Percentiles rank a stretch among this genome's conserved stretches.
Conservation (phyloP, 2,888 invertebrate genomes). For the Diplolepis rosae region DNA sequence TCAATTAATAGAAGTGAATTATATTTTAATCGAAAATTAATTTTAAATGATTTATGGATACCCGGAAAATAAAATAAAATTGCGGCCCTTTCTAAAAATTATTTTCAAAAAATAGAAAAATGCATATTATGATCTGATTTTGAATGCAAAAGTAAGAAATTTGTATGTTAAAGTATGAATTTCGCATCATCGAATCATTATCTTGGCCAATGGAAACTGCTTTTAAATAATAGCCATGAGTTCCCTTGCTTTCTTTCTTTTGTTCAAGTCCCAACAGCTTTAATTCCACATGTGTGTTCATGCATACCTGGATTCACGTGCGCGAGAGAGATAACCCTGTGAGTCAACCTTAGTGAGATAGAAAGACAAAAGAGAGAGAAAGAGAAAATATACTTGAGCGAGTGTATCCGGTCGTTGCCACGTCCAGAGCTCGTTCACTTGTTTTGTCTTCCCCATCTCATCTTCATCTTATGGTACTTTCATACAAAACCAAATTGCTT, state of each 20-base stretch:
- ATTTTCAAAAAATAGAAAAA: too few relatives aligned
- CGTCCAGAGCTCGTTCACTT: slow-evolving; percentile 70
- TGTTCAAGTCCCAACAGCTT: slow-evolving; percentile 46
- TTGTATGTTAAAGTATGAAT: too few relatives aligned
- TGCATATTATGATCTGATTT: too few relatives aligned
- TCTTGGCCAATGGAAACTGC: slow-evolving; percentile 56
- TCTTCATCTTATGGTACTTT: slow-evolving; percentile 30
- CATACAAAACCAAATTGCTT: neutral
- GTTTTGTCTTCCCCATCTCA: slow-evolving; percentile 61
- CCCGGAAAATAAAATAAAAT: too few relatives aligned
- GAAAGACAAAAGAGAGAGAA: slow-evolving; percentile 39
- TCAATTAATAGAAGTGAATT: too few relatives aligned
- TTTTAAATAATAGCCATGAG: slow-evolving; percentile 58
- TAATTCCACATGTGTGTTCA: slow-evolving; percentile 49
- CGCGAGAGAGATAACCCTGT: slow-evolving; percentile 35
- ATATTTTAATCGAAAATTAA: too few relatives aligned
- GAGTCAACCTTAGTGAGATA: slow-evolving; percentile 39
- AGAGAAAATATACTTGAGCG: slow-evolving; percentile 53
- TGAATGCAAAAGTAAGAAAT: too few relatives aligned
- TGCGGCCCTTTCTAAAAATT: too few relatives aligned
- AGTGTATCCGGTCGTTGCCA: slow-evolving; percentile 72
- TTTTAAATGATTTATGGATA: too few relatives aligned
- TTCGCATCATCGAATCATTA: slow-evolving; percentile 47
- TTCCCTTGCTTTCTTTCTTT: slow-evolving; percentile 40
- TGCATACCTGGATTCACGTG: slow-evolving; percentile 48